Evolutionary conservation across 2,888 invertebrate species (phyloP), one percentile per base, ranked within the genome.

Genomic region (Helobdella robusta): DNA sequence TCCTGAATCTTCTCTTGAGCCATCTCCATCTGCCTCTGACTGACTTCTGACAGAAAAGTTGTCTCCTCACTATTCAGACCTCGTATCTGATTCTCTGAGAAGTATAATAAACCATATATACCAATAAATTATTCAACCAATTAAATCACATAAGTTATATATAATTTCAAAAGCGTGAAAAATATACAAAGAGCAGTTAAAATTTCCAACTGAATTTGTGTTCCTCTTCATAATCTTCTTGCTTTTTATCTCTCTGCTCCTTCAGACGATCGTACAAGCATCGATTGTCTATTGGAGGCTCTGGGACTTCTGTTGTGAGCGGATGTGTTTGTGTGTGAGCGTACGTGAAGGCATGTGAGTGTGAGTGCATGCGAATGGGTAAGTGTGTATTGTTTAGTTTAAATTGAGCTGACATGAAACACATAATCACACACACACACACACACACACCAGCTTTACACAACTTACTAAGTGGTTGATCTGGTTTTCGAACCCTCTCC

Each of bases 221-320:
- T 2, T 92, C 87, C 77, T 97, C 97, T 78, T 95, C 94, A 82
- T 87, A 91, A 81, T 97, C 97, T 25, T 89, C 84, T 71, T 97
- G 90, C 74, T 89, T 89, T 78, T 88, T 89, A 73, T 87, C 84
- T 76, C 89, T 89, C 76, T 95, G 93, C 73, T 94, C 94, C 78
- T 94, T 89, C 15, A 98, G 82, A 20, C 91, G 85, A 62, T 94
- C 92, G 79, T 85, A 98, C n/a, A 98, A 81, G 3, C 92, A 89
- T 71, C 95, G 66, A 40, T 72, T 72, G 62, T 78, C 78, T 23
- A 71, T 68, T 23, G 69, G 70, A 67, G 73, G 76, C 64, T 78
- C 94, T 20, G 60, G 60, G 0, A 95, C 95, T 6, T 87, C 88
- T 78, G 89, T 93, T n/a, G n/a, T n/a, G n/a, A n/a, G n/a, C n/a